A percentile compares a stretch with the other conserved stretches of the same genome.
Conservation (phyloP, 2,797 vertebrate species). For the Artibeus lituratus region DNA sequence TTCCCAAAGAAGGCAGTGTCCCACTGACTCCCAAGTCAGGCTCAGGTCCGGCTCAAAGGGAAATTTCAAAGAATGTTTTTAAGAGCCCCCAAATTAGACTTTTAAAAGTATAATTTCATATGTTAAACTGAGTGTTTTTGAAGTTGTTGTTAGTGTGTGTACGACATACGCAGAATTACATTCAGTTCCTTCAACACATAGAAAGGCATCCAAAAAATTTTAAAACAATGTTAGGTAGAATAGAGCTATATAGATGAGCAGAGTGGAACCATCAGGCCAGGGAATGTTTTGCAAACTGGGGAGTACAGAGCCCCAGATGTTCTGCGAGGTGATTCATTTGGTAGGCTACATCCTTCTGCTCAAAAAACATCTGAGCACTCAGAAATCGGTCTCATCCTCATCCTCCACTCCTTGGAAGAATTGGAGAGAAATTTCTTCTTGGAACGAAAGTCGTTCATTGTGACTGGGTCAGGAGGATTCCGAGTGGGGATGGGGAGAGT, state of each 20-base stretch:
- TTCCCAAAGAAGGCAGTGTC: slow-evolving; percentile 35
- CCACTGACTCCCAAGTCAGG: neutral
- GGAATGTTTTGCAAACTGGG: neutral
- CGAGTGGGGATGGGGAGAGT: neutral
- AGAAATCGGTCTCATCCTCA: neutral
- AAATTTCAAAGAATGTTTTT: neutral
- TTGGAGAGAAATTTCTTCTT: neutral
- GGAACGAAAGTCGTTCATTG: neutral
- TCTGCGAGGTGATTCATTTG: neutral
- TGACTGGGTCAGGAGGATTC: neutral
- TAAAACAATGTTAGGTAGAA: neutral
- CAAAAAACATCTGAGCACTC: neutral
- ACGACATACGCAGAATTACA: neutral
- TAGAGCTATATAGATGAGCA: neutral
- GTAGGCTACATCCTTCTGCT: neutral
- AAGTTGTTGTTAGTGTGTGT: neutral
- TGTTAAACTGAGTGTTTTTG: neutral
- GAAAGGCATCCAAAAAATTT: neutral
- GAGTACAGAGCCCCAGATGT: neutral
- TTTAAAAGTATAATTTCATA: neutral
- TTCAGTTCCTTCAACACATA: neutral
- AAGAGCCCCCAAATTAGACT: neutral
- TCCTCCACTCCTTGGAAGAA: neutral
- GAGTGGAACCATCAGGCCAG: neutral
- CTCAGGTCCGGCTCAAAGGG: neutral